Conservation (phyloP, 2,113 vertebrate species). For the Muscicapa adusta region DNA sequence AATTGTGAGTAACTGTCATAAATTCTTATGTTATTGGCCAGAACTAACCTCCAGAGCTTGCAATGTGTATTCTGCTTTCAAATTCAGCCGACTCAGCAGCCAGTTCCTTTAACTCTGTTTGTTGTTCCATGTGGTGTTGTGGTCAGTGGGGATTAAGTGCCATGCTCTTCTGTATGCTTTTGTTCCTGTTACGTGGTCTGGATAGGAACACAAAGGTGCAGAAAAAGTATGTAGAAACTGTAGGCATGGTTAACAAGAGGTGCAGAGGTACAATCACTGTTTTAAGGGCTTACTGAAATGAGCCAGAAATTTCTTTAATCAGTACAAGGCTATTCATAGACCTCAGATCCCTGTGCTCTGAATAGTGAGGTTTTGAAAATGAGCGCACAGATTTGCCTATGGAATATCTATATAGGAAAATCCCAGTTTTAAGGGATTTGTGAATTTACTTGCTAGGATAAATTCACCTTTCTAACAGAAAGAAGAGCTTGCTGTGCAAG, state of each 20-base stretch:
- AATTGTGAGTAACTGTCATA: neutral
- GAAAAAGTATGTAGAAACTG: neutral
- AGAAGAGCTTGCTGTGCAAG: neutral
- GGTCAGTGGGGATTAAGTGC: neutral
- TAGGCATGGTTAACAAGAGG: neutral
- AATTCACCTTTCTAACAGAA: neutral
- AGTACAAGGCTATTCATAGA: neutral
- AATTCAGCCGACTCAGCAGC: neutral
- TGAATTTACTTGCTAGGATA: neutral
- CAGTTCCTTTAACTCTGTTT: neutral
- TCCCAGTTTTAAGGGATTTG: neutral
- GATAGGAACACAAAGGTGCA: neutral
- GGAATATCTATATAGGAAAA: neutral
- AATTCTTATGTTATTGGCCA: neutral
- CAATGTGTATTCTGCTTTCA: neutral
- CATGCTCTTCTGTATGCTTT: neutral
- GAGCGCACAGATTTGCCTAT: neutral
- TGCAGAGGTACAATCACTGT: neutral
- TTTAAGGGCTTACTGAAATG: neutral
- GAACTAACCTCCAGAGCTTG: neutral
- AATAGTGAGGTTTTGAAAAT: neutral
- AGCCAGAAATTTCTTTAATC: neutral
- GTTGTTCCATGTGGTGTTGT: neutral
- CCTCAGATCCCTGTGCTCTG: neutral
- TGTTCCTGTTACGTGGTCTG: fast-evolving